Evolutionary conservation across 2,113 vertebrate species (phyloP).

Genomic region (Petroica traversi): DNA sequence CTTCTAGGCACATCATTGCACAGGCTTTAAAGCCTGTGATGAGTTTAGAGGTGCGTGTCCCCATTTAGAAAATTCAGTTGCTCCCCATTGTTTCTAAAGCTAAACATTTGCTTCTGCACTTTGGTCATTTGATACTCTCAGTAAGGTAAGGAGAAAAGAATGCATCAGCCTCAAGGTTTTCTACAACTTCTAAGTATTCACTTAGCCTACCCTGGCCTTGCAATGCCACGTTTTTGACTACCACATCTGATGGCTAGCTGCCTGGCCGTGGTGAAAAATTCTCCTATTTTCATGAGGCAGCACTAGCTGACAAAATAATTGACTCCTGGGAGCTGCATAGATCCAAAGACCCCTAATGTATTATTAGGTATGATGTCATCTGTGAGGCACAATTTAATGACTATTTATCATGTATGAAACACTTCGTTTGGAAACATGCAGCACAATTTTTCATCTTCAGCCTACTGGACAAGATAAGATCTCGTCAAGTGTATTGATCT

Average conservation of each 20-base stretch:
- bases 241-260: background rate
- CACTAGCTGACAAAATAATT: constrained; percentile 12
- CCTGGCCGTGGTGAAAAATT: background rate
- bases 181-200: background rate
- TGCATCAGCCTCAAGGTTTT: background rate
- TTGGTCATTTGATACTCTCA: background rate
- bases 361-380: constrained; percentile 36
- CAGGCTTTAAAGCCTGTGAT: background rate
- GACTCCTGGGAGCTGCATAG: background rate
- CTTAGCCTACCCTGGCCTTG: background rate
- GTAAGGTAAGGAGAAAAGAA: background rate
- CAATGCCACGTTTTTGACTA: background rate
- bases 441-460: constrained; percentile 42
- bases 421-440: background rate
- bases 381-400: background rate
- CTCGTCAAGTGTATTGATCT: background rate
- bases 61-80: background rate
- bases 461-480: constrained; percentile 23
- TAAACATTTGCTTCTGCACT: background rate
- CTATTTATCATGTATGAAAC: constrained; percentile 14
- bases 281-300: background rate
- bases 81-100: background rate
- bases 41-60: background rate
- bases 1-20: background rate
- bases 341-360: background rate